Base-by-base conservation (phyloP, 2,113 vertebrate species). In the Marmota monax region DNA sequence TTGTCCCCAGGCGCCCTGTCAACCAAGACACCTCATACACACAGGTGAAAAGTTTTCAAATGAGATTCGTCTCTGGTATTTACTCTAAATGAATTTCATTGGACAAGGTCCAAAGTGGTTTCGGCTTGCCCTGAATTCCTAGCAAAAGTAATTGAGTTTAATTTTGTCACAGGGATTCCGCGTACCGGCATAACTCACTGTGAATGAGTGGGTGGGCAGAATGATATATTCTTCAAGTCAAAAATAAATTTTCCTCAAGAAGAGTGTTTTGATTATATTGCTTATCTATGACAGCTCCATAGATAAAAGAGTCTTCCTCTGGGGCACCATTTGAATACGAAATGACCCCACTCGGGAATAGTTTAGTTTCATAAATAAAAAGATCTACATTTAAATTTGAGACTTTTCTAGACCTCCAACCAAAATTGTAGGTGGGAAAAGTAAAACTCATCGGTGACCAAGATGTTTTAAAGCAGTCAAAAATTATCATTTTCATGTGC, bases 181-280 rank as follows among this genome's bases (percentile, higher is more conserved):
- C n/a, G 27, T 48, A 23, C 39, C 9, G 61, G 23, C 32, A 76
- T 53, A 93, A 61, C 11, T 93, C 83, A 74, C 16, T 67, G 53
- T 45, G 42, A 4, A 80, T 89, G 84, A 63, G 77, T 96, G 80
- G 48, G 83, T 96, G 87, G 77, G 78, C 88, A 27, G 39, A 65
- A 48, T 77, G 87, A 88, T 92, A 74, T 84, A 70, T 87, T 94
- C 95, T 95, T 92, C 84, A 95, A 96, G 94, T 96, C 96, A 97
- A 96, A 97, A 96, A 96, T 96, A 97, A 91, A 93, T 89, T 97
- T 89, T 90, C 56, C 48, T 79, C 65, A 10, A 74, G 82, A 42
- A 96, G 45, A 96, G 58, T 79, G 70, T 93, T 96, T 94, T 95
- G 86, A 94, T 93, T 93, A 84, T 67, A 45, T 67, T 92, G 51